phyloP scores from a whole-genome alignment of 2,113 vertebrate species.

The Scatophagus argus region DNA sequence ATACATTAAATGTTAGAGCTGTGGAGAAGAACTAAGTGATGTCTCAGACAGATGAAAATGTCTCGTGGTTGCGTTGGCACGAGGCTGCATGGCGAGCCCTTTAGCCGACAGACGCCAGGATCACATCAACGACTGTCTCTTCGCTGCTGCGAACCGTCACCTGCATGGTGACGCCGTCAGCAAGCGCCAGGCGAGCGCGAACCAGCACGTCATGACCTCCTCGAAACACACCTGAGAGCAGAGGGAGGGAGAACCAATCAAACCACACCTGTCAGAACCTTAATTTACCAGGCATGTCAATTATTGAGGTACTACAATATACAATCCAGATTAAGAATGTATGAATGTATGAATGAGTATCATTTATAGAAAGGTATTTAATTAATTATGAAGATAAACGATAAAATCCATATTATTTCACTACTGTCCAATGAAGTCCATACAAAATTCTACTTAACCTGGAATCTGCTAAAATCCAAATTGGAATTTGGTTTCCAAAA shows the following conservation, averaged over 20 bases:
- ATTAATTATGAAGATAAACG: not conserved
- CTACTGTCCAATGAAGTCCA: not conserved
- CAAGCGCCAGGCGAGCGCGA: conserved; percentile 91
- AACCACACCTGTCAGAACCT: not conserved
- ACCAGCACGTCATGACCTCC: conserved; percentile 91
- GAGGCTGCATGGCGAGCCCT: fast-evolving
- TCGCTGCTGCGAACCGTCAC: conserved; percentile 94
- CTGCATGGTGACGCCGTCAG: conserved; percentile 98
- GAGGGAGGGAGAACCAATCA: not conserved
- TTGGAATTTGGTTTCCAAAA: not conserved
- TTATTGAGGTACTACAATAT: not conserved
- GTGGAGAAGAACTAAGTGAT: not conserved
- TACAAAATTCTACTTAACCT: not conserved
- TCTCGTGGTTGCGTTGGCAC: not conserved
- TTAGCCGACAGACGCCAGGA: conserved; percentile 95
- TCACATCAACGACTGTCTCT: conserved; percentile 90
- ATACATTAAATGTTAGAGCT: conserved; percentile 13
- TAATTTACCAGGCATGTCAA: not conserved
- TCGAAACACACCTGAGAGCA: conserved; percentile 89
- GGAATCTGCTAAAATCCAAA: not conserved
- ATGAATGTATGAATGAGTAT: no score
- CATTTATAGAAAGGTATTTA: not conserved
- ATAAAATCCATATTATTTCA: not conserved
- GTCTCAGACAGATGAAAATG: not conserved
- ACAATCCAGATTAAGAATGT: no score